Evolutionary conservation across 1,140 invertebrate genomes (phyloP), one percentile per base, ranked within the genome.

Genomic region (Heliconius hermathena): DNA sequence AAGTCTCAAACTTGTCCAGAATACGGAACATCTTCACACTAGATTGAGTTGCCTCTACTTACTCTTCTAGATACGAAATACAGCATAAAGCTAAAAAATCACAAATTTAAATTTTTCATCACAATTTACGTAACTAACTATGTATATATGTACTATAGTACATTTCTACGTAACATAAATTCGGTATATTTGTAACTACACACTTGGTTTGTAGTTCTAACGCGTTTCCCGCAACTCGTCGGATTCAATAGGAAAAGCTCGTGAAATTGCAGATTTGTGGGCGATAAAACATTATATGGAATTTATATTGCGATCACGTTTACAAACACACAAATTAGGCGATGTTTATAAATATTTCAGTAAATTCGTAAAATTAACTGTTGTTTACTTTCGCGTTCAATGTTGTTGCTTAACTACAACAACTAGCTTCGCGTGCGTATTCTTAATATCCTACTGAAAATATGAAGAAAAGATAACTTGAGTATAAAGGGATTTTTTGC

Each of bases 281-380:
- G 16, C 41, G 73, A n/a, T 38, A 74, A 75, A 81, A 80, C 79
- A 72, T 81, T 81, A 81, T 74, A 72, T 76, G 80, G 80, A 78
- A 81, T 81, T 81, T 81, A 78, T 81, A 78, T 81, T 81, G 22
- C 46, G n/a, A 78, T 75, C 36, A 29, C 20, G 74, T 80, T 77
- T 80, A 74, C 46, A 57, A 80, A 80, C 79, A 66, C 80, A 81
- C 76, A 78, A 81, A 81, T 81, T 81, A 71, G 60, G 33, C 46
- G 22, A 3, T 78, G 80, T 81, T 81, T 81, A 72, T 75, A 81
- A 81, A 81, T 81, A 81, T 78, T 78, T 81, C 76, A 71, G 0
- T 49, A 66, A 54, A 46, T 75, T 77, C 76, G 73, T 72, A 81
- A 72, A 71, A 81, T 72, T 78, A 77, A 74, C n/a, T 36, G 29